These are phyloP conservation scores for Leptodactylus fuscus DNA, from an alignment of 2,113 vertebrate species.

Conservation along the genomic window DNA sequence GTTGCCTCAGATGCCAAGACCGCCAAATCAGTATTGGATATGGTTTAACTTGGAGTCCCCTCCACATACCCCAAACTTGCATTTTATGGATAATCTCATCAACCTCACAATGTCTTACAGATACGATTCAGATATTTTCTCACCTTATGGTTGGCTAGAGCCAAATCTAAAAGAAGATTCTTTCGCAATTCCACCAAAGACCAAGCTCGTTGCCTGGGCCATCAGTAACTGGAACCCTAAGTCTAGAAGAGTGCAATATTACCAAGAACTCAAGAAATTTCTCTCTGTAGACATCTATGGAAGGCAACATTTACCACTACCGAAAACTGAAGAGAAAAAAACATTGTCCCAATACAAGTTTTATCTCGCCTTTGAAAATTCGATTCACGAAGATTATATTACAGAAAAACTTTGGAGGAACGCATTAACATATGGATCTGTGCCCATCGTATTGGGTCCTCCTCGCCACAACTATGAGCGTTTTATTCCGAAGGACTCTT, in stretches of 20 bases:
- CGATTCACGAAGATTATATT: constrained; percentile 72
- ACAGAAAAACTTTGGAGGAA: constrained; percentile 68
- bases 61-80: constrained; percentile 6
- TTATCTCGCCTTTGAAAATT: constrained; percentile 78
- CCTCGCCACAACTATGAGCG: constrained; percentile 69
- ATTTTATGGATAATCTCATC: constrained; percentile 38
- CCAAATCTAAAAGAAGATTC: not conserved
- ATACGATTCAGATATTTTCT: constrained; percentile 45
- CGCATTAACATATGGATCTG: constrained; percentile 65
- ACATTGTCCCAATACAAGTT: constrained; percentile 67
- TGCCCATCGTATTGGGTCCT: constrained; percentile 74
- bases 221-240: constrained; percentile 67
- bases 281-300: constrained; percentile 71
- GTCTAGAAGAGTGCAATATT: constrained; percentile 65
- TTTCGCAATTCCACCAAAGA: constrained; percentile 36
- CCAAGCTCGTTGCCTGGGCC: constrained; percentile 69
- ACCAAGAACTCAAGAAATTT: constrained; percentile 64
- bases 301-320: constrained; percentile 57
- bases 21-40: constrained; percentile 47
- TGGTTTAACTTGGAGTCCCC: constrained; percentile 52
- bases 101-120: constrained; percentile 53
- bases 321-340: not conserved
- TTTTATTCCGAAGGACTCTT: constrained; percentile 69
- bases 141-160: constrained; percentile 42
- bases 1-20: constrained; percentile 26